phyloP scores from a whole-genome alignment of 2,888 invertebrate species.

The Neoitamus cyanurus region DNA sequence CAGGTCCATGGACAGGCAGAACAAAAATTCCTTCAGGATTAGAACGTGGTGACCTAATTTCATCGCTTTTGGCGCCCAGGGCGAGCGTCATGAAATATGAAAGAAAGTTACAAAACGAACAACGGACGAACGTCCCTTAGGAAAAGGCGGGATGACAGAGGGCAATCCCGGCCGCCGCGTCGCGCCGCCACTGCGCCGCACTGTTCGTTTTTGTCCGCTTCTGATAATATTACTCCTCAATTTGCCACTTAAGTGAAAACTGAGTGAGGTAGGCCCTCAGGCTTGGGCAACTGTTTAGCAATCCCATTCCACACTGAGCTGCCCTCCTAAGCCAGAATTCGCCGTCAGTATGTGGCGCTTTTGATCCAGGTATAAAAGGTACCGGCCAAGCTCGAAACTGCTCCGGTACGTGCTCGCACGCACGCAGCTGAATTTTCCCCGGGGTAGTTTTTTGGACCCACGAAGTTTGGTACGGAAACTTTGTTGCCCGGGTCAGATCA shows the following conservation, averaged over 20 bases:
- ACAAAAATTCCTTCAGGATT: background rate
- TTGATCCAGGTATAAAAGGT: background rate
- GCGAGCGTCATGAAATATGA: background rate
- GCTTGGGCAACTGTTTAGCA: background rate
- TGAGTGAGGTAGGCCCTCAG: background rate
- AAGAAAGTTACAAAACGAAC: background rate
- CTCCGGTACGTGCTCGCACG: background rate
- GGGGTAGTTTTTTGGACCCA: background rate
- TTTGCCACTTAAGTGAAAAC: constrained; percentile 5
- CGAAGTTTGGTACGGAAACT: background rate
- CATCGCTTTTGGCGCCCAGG: background rate
- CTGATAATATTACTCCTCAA: background rate
- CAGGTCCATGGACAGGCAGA: background rate
- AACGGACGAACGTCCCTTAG: background rate
- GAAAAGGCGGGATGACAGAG: too few relatives aligned
- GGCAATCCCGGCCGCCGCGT: too few relatives aligned
- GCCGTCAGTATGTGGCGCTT: background rate
- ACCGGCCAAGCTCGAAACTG: background rate
- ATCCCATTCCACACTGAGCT: background rate
- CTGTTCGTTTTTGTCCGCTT: background rate
- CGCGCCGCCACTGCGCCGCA: background rate
- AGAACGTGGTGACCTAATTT: background rate
- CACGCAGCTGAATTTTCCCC: background rate
- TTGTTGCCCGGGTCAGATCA: background rate
- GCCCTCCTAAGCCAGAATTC: background rate